Percentiles rank a stretch among this genome's conserved stretches.
Evolutionary conservation across 1,140 invertebrate genomes (phyloP).

Genomic region (Galendromus occidentalis): DNA sequence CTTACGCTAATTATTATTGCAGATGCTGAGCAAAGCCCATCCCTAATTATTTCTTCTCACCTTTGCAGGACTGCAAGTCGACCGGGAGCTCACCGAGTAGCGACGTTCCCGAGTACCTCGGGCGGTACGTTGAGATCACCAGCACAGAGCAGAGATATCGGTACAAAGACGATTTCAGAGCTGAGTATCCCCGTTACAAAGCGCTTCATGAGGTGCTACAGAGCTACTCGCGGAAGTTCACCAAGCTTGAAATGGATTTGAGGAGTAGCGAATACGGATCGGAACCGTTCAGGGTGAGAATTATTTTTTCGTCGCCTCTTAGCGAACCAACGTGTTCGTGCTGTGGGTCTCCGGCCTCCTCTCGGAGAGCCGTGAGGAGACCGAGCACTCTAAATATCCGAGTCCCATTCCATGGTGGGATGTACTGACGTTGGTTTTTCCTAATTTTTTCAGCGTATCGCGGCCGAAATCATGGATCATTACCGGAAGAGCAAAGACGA

Average conservation of each 20-base stretch:
- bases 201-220: conserved; percentile 50
- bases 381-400: too few relatives aligned
- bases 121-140: conserved; percentile 55
- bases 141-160: conserved; percentile 48
- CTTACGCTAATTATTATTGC: background rate
- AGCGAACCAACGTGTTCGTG: background rate
- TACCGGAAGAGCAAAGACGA: conserved; percentile 56
- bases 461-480: conserved; percentile 53
- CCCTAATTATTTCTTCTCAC: background rate
- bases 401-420: too few relatives aligned
- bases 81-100: background rate
- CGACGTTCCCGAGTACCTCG: conserved; percentile 25
- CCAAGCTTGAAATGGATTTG: conserved; percentile 43
- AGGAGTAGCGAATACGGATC: conserved; percentile 33
- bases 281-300: conserved; percentile 33
- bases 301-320: conserved; percentile 5
- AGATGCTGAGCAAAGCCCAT: background rate
- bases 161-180: conserved; percentile 71
- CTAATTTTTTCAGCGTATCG: conserved; percentile 41
- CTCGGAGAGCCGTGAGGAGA: too few relatives aligned
- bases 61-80: background rate
- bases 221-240: conserved; percentile 51
- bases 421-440: too few relatives aligned
- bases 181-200: conserved; percentile 61
- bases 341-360: too few relatives aligned